Evolutionary conservation across 2,113 vertebrate genomes (phyloP).

Genomic region (Marcusenius ussheri): DNA sequence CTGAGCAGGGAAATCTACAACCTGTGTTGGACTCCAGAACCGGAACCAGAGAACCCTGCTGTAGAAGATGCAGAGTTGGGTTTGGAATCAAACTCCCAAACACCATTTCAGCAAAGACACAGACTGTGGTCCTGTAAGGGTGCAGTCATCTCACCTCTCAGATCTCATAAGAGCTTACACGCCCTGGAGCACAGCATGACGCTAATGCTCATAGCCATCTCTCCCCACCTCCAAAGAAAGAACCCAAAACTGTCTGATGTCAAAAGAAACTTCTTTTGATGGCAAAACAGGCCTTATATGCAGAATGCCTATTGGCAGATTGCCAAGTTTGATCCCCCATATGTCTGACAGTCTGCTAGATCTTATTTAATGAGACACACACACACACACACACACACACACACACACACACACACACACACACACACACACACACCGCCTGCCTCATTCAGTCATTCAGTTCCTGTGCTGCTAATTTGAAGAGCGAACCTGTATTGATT

Average conservation of each 20-base stretch:
- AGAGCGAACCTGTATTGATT: too few relatives aligned
- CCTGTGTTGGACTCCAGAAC: neutral
- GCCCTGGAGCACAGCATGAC: neutral
- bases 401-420: too few relatives aligned
- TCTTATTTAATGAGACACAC: neutral
- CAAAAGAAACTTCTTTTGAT: neutral
- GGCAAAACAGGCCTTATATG: neutral
- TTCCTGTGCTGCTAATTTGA: neutral
- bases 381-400: neutral
- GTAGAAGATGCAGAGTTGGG: neutral
- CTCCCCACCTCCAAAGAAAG: neutral
- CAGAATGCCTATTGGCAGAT: neutral
- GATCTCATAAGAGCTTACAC: neutral
- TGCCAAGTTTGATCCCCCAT: neutral
- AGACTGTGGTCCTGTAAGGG: neutral
- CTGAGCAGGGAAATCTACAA: neutral
- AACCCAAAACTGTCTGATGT: neutral
- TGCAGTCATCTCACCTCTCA: neutral
- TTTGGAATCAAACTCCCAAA: neutral
- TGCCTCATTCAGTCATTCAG: too few relatives aligned
- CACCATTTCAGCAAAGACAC: neutral
- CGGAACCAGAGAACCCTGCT: neutral
- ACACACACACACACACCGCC: too few relatives aligned
- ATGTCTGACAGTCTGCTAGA: neutral
- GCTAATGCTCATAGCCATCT: neutral